Evolutionary conservation across 2,797 vertebrate species (phyloP).

Genomic region (Fistularia commersonii): DNA sequence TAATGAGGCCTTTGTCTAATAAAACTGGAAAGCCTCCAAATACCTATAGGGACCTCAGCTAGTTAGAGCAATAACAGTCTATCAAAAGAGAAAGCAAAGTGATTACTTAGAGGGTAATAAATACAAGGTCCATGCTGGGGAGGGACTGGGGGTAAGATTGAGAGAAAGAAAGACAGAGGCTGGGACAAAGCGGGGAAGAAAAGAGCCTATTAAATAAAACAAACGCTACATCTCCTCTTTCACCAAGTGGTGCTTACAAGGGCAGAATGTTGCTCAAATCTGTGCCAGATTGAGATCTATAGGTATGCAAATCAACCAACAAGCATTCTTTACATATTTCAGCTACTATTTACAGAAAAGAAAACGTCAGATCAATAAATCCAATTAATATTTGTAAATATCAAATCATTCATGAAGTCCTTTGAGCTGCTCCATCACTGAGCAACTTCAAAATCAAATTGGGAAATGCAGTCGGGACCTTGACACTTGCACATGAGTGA

Average conservation of each 20-base stretch:
- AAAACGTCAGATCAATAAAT: slow-evolving; percentile 2
- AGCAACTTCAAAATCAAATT: slow-evolving; percentile 15
- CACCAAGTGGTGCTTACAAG: slow-evolving; percentile 22
- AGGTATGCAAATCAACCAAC: background rate
- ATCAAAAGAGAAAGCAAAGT: slow-evolving; percentile 79
- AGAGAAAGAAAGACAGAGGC: slow-evolving; percentile 32
- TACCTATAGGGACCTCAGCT: slow-evolving; percentile 76
- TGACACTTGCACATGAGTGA: slow-evolving; percentile 39
- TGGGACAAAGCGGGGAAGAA: slow-evolving; percentile 43
- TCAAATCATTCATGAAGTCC: slow-evolving; percentile 14
- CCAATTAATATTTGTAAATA: slow-evolving; percentile 6
- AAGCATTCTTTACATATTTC: background rate
- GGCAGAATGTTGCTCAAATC: slow-evolving; percentile 1
- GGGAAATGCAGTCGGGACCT: too few species aligned
- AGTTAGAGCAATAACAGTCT: slow-evolving; percentile 76
- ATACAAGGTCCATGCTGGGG: slow-evolving; percentile 71
- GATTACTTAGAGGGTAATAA: slow-evolving; percentile 79
- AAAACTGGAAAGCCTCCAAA: slow-evolving; percentile 79
- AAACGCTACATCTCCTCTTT: slow-evolving; percentile 34
- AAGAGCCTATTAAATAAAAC: slow-evolving; percentile 15
- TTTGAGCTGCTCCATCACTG: slow-evolving; percentile 25
- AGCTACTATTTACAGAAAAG: slow-evolving; percentile 3
- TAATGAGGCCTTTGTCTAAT: slow-evolving; percentile 79
- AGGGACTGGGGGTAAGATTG: slow-evolving; percentile 46
- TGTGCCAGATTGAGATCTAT: background rate